Conservation (phyloP, 1,140 invertebrate species). For the Apis mellifera region Amel_HAv3.1 CM009945.2:4498001-4498500, state of each 20-base stretch:
- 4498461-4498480: slow-evolving; percentile 82
- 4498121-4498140: not conserved
- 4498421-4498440: slow-evolving; percentile 52
- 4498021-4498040: too few relatives aligned
- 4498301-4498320: slow-evolving; percentile 88
- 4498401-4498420: slow-evolving; percentile 78
- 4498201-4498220: slow-evolving; percentile 90
- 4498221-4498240: slow-evolving; percentile 92
- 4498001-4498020: slow-evolving; percentile 87
- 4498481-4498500: slow-evolving; percentile 86
- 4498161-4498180: slow-evolving; percentile 88
- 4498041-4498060: too few relatives aligned
- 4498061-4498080: too few relatives aligned
- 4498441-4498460: slow-evolving; percentile 70
- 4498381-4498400: slow-evolving; percentile 80
- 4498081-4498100: not conserved
- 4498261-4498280: slow-evolving; percentile 91
- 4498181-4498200: slow-evolving; percentile 91
- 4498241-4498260: slow-evolving; percentile 90
- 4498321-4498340: slow-evolving; percentile 90
- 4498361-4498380: slow-evolving; percentile 81
- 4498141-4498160: slow-evolving; percentile 3
- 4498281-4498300: slow-evolving; percentile 89
- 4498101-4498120: too few relatives aligned
- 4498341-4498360: slow-evolving; percentile 79